Evolutionary conservation across 2,797 vertebrate genomes (phyloP).

Genomic region (Oreortyx pictus): DNA sequence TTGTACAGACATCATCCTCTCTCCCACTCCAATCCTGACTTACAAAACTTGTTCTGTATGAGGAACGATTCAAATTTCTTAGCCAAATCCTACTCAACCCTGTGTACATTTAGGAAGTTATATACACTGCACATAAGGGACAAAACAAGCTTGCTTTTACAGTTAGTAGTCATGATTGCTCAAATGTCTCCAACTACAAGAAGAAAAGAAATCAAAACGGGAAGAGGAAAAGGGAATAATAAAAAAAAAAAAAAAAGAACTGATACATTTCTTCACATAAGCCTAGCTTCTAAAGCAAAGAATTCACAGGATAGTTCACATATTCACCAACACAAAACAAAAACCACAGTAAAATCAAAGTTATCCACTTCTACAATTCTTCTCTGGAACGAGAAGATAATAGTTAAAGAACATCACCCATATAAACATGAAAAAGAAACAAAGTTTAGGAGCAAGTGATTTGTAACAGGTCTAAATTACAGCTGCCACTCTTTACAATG

Average conservation of each 20-base stretch:
- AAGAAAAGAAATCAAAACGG: background rate
- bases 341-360: background rate
- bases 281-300: background rate
- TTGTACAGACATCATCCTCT: slow-evolving; percentile 71
- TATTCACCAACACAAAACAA: background rate
- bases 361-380: slow-evolving; percentile 40
- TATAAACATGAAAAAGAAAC: background rate
- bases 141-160: slow-evolving; percentile 78
- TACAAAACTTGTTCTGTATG: slow-evolving; percentile 64
- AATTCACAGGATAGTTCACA: background rate
- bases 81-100: slow-evolving; percentile 78
- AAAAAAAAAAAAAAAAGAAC: background rate
- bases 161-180: slow-evolving; percentile 61
- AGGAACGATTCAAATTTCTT: slow-evolving; percentile 70
- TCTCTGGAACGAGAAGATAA: slow-evolving; percentile 26
- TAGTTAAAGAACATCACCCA: slow-evolving; percentile 1
- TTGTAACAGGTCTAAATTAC: slow-evolving; percentile 9
- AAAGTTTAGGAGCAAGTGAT: background rate
- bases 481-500: background rate
- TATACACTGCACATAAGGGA: slow-evolving; percentile 74
- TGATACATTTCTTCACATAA: background rate
- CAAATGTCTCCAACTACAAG: slow-evolving; percentile 41
- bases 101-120: slow-evolving; percentile 74
- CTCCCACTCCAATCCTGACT: slow-evolving; percentile 59
- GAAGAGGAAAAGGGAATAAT: background rate